phyloP scores from a whole-genome alignment of 1,140 invertebrate genomes.

The Euwallacea similis region DNA sequence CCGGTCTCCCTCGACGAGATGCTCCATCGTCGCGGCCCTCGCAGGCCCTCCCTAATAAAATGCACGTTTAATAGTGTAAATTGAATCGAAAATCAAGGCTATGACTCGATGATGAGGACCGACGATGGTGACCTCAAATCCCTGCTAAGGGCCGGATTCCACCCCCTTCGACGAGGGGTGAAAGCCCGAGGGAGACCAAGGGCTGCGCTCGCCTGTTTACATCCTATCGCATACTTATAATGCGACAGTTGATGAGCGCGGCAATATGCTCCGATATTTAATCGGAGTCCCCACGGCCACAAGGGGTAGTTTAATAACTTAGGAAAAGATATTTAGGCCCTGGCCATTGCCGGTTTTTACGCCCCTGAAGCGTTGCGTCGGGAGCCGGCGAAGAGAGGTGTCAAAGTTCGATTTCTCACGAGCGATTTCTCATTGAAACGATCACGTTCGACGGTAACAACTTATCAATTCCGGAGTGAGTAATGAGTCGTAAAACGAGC shows the following conservation, averaged over 20 bases:
- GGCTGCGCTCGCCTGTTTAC: slow-evolving; percentile 49
- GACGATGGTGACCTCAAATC: slow-evolving; percentile 53
- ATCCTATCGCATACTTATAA: slow-evolving; percentile 54
- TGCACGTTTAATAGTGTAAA: slow-evolving; percentile 48
- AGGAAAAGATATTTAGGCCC: not conserved
- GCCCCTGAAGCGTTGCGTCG: too few species aligned
- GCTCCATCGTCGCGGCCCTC: too few species aligned
- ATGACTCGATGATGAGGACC: slow-evolving; percentile 52
- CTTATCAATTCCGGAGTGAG: slow-evolving; percentile 49
- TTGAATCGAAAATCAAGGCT: slow-evolving; percentile 47
- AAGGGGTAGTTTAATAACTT: slow-evolving; percentile 33
- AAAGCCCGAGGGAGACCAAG: slow-evolving; percentile 33
- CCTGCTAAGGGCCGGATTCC: slow-evolving; percentile 43
- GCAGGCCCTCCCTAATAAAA: slow-evolving; percentile 41
- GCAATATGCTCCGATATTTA: slow-evolving; percentile 52
- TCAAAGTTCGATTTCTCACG: too few species aligned
- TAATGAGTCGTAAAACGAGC: slow-evolving; percentile 51
- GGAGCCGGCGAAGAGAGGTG: too few species aligned
- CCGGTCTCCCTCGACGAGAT: too few species aligned
- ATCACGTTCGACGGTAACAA: slow-evolving; percentile 37
- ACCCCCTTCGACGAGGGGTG: slow-evolving; percentile 34
- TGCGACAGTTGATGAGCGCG: slow-evolving; percentile 54
- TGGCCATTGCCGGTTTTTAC: not conserved
- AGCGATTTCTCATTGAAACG: not conserved
- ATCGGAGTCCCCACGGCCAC: slow-evolving; percentile 29